These are phyloP conservation scores for Psettodes erumei DNA, from an alignment of 2,113 vertebrate genomes.

Conservation along the genomic window DNA sequence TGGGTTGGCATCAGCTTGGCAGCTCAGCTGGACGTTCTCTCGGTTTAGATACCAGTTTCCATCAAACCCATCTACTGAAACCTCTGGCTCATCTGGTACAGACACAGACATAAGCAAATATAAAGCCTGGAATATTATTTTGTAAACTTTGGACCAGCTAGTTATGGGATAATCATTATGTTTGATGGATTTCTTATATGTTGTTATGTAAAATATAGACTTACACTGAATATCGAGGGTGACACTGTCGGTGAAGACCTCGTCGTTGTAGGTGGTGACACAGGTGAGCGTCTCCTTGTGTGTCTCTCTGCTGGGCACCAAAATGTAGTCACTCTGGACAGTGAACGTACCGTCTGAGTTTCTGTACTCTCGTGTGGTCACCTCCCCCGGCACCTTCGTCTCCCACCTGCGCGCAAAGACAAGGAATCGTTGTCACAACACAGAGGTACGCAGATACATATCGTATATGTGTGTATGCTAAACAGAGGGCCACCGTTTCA, in stretches of 20 bases:
- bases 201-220: too few relatives aligned
- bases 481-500: not conserved
- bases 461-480: not conserved
- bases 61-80: conserved; percentile 94
- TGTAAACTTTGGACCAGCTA: too few relatives aligned
- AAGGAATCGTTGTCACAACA: not conserved
- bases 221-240: conserved; percentile 95
- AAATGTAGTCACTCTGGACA: conserved; percentile 92
- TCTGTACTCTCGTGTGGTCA: conserved; percentile 87
- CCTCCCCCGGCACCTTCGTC: conserved; percentile 91
- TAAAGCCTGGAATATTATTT: too few relatives aligned
- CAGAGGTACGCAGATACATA: not conserved
- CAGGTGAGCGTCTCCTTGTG: conserved; percentile 91
- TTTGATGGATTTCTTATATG: too few relatives aligned
- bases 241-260: conserved; percentile 88
- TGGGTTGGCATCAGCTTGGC: conserved; percentile 93
- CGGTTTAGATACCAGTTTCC: conserved; percentile 97
- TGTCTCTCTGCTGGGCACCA: conserved; percentile 90
- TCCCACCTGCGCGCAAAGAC: conserved; percentile 87
- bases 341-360: conserved; percentile 93
- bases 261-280: conserved; percentile 91
- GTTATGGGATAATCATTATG: not conserved
- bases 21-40: conserved; percentile 91
- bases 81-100: conserved; percentile 91
- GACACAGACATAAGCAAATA: conserved; percentile 9